These are phyloP conservation scores for Molossus alvarezi DNA, from an alignment of 2,797 vertebrate species.

Conservation along the genomic window DNA sequence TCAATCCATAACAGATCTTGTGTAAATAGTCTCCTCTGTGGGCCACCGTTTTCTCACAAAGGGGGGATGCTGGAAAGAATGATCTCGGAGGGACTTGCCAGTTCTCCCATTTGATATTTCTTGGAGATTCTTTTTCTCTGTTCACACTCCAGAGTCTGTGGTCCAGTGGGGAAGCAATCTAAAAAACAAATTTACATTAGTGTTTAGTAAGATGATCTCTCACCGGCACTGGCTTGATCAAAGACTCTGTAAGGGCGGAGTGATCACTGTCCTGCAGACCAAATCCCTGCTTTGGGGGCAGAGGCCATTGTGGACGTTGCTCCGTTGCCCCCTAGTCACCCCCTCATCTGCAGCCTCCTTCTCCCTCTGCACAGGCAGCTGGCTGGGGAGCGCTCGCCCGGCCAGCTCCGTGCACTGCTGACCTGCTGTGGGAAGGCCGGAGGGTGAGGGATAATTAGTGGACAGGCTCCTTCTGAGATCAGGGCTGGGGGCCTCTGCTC, in stretches of 20 bases:
- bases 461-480: background rate
- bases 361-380: background rate
- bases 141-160: background rate
- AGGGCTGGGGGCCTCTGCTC: background rate
- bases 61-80: background rate
- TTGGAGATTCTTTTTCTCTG: background rate
- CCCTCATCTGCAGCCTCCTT: background rate
- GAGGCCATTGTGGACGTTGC: background rate
- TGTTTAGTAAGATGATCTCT: background rate
- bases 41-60: background rate
- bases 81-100: background rate
- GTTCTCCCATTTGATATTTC: background rate
- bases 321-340: background rate
- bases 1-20: background rate
- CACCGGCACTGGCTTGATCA: background rate
- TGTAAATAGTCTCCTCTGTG: background rate
- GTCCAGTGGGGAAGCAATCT: background rate
- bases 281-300: background rate
- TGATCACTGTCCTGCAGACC: background rate
- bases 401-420: background rate
- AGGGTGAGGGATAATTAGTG: constrained; percentile 1
- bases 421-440: background rate
- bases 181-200: background rate
- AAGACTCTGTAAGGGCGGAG: background rate
- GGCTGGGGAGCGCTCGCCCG: background rate